Conservation (phyloP, 2,888 invertebrate genomes). For the Arctia plantaginis region DNA sequence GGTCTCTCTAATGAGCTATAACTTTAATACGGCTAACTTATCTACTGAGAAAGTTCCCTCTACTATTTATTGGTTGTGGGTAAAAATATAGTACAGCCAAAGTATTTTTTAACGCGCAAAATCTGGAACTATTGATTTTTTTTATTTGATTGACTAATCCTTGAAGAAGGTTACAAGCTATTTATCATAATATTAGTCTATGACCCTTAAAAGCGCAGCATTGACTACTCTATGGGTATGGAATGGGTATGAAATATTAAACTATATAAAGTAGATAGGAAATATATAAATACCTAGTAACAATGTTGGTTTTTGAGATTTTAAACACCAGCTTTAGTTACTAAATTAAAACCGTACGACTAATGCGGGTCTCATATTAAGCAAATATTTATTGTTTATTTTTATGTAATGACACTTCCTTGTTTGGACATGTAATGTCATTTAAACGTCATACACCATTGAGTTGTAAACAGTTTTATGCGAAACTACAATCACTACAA, state of each 20-base stretch:
- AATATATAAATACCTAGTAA: background rate
- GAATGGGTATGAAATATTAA: too few species aligned
- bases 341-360: background rate
- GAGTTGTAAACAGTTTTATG: background rate
- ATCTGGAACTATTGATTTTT: too few species aligned
- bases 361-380: background rate
- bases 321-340: background rate
- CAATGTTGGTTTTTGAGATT: background rate
- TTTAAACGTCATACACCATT: background rate
- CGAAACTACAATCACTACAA: too few species aligned
- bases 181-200: background rate
- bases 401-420: background rate
- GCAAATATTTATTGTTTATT: background rate
- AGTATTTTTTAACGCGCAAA: background rate
- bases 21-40: background rate
- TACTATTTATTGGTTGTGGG: background rate
- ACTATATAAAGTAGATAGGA: too few species aligned
- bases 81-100: background rate
- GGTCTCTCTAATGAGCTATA: too few species aligned
- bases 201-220: too few species aligned
- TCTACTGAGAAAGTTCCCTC: background rate
- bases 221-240: too few species aligned
- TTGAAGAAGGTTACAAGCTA: background rate
- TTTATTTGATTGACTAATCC: background rate
- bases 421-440: background rate